A percentile compares a stretch with the other conserved stretches of the same genome.
Conservation (phyloP, 2,888 invertebrate species). For the Steinernema carpocapsae region DNA sequence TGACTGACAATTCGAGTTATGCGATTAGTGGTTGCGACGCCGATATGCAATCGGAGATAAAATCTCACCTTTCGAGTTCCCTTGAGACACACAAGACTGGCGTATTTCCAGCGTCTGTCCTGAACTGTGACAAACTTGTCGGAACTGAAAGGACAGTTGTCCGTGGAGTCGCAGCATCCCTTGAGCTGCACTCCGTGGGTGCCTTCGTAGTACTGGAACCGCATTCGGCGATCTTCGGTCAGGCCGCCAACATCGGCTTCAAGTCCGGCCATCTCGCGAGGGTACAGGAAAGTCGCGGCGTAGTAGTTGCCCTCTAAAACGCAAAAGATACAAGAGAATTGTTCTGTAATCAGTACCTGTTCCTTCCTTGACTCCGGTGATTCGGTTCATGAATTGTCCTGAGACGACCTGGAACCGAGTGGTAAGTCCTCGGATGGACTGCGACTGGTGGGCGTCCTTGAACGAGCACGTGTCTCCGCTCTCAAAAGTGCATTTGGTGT, state of each 20-base stretch:
- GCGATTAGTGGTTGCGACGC: conserved; percentile 34
- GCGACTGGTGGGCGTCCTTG: conserved; percentile 62
- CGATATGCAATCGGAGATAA: neutral
- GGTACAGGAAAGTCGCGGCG: conserved; percentile 67
- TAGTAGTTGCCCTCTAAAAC: conserved; percentile 64
- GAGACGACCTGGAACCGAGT: conserved; percentile 65
- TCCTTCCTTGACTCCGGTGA: conserved; percentile 66
- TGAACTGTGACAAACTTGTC: conserved; percentile 67
- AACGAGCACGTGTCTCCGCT: conserved; percentile 60
- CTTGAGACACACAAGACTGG: conserved; percentile 63
- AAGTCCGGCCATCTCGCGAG: conserved; percentile 66
- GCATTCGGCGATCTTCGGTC: conserved; percentile 56
- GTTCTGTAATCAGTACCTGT: conserved; percentile 44
- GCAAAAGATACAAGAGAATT: neutral
- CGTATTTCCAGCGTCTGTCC: conserved; percentile 67
- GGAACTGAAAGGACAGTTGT: conserved; percentile 56
- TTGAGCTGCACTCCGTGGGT: conserved; percentile 69
- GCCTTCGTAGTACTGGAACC: conserved; percentile 68
- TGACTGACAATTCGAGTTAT: conserved; percentile 10
- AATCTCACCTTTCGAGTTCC: conserved; percentile 63
- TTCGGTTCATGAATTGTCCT: conserved; percentile 68
- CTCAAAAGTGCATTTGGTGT: conserved; percentile 65
- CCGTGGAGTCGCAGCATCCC: conserved; percentile 52
- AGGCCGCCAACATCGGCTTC: conserved; percentile 56
- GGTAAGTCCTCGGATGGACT: conserved; percentile 65